Evolutionary conservation across 2,113 vertebrate species (phyloP), one percentile per base, ranked within the genome.

Genomic region (Scortum barcoo): DNA sequence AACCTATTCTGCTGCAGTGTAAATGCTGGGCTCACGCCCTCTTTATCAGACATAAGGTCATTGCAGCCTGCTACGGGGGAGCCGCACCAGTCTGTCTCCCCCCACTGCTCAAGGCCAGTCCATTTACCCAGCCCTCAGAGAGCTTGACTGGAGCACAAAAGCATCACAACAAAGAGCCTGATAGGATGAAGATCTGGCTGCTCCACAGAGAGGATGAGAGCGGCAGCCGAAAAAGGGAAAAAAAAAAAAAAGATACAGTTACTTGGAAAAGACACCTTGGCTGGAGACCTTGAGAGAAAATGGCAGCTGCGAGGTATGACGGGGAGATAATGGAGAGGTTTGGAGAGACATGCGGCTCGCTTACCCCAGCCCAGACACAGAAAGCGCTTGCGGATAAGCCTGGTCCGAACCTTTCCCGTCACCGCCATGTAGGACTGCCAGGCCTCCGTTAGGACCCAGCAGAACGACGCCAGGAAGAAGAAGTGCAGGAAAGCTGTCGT

Each of bases 391-490:
- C 98, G 96, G 94, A 99, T 99, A 80, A 99, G 97, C 65, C 98
- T 96, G 72, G 98, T 99, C 91, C 98, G 97, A 81, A 99, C 98
- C 94, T 99, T 99, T 88, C 98, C 98, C 17, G 98, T 99, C 87
- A 99, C 98, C 84, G 98, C 98, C 98, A 99, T 99, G 89, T 99
- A 99, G 60, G 98, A 99, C 95, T 99, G 98, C 98, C 98, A 99
- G 71, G 98, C 98, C 94, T 99, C 98, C 28, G 98, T 99, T 94
- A 99, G 95, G 86, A 99, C 98, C 98, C 98, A 99, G 94, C 98
- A 99, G 95, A 99, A 99, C 11, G 98, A 99, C 73, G 98, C 98
- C 96, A 99, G 94, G 95, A 99, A 99, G 95, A 99, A 99, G 94
- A 99, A 99, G 95, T 99, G 98, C 88, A 99, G 96, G 93, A 99